Base-by-base conservation (phyloP, 2,797 vertebrate species). In the Trichosurus vulpecula region DNA sequence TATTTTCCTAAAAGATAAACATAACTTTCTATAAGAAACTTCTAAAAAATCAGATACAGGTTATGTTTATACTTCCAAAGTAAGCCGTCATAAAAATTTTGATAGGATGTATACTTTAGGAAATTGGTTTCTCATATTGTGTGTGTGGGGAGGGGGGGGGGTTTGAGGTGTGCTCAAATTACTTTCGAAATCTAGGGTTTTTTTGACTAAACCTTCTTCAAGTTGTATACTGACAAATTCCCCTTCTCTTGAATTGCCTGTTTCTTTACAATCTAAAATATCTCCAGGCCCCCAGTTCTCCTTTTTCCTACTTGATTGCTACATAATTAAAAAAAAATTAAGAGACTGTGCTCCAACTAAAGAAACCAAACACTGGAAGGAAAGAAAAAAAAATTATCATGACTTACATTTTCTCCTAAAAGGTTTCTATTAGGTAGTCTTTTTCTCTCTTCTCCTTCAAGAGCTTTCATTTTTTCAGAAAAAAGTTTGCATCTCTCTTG, bases 291-390 rank as follows among this genome's bases (percentile, higher is more conserved):
- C 35, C 58, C 66, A 25, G 2, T 81, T 41, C n/a, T 41, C 4
- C 35, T 74, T 74, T 47, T 66, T 81, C 81, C 47, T 30, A 81
- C 41, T 81, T 81, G 10, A 81, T 41, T 81, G 41, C 66, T 81
- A 81, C 6, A 81, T 81, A 41, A 41, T 41, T 41, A 51, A 27
- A 54, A 94, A 66, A 91, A 41, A 91, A 57, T 51, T 1, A 52
- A 92, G 57, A n/a, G 53, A 87, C 10, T 58, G 16, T 92, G 47
- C 41, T 94, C 14, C 14, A 52, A 52, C 30, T 90, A 57, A 94
- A 92, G n/a, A 92, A 93, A 93, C 56, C 47, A 95, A 91, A 96
- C 29, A 53, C 27, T 66, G 51, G n/a, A 90, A 2, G 57, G 35
- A 92, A 89, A 41, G 30, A 94, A 91, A 91, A 90, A 92, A 35